phyloP scores from a whole-genome alignment of 2,797 vertebrate genomes.

The Podarcis lilfordi region DNA sequence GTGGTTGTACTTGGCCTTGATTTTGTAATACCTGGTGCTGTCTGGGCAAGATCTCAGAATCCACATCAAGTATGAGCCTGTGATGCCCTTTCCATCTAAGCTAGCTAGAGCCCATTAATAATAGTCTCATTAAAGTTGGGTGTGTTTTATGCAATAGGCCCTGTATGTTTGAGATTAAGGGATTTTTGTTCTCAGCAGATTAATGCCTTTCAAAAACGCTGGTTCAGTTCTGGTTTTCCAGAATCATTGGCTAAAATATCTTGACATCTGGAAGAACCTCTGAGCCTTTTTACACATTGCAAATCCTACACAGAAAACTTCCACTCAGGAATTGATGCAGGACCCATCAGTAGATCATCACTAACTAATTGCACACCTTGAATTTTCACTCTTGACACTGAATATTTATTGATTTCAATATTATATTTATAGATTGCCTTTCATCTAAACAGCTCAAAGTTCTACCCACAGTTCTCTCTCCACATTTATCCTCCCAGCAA shows the following conservation, averaged over 20 bases:
- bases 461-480: background rate
- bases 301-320: conserved; percentile 36
- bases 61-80: conserved; percentile 50
- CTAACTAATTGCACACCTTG: background rate
- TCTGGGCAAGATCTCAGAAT: conserved; percentile 40
- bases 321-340: background rate
- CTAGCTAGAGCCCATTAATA: conserved; percentile 17
- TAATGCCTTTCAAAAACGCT: conserved; percentile 26
- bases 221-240: conserved; percentile 17
- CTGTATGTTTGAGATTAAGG: background rate
- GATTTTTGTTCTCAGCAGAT: conserved; percentile 30
- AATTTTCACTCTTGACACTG: background rate
- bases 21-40: conserved; percentile 37
- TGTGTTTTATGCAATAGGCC: background rate
- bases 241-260: conserved; percentile 34
- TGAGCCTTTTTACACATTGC: conserved; percentile 39
- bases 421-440: background rate
- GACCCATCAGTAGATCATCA: background rate
- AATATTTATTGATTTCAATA: background rate
- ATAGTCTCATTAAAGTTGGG: conserved; percentile 27
- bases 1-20: conserved; percentile 40
- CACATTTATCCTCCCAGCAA: too few species aligned
- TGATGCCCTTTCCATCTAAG: background rate
- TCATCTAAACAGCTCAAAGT: background rate
- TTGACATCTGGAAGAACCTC: conserved; percentile 26